Percentiles rank a stretch among this genome's conserved stretches.
Evolutionary conservation across 2,888 invertebrate genomes (phyloP).

Genomic region (Timema podura): DNA sequence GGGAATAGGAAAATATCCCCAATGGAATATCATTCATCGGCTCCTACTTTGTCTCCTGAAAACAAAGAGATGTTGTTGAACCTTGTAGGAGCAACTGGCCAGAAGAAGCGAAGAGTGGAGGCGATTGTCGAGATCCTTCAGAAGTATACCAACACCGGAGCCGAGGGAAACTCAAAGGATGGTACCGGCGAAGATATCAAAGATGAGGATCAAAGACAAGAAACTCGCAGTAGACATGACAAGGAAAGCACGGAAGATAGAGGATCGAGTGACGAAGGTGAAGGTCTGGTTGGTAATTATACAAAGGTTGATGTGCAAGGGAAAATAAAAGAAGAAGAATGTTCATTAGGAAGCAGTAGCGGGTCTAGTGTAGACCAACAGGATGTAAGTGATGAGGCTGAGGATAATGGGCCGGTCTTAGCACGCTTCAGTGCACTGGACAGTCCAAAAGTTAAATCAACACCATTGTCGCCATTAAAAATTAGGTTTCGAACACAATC

Average conservation of each 20-base stretch:
- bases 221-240: too few species aligned
- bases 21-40: too few species aligned
- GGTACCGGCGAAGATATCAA: background rate
- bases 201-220: too few species aligned
- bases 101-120: slow-evolving; percentile 27
- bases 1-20: too few species aligned
- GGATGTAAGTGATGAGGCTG: slow-evolving; percentile 8
- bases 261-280: too few species aligned
- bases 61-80: background rate
- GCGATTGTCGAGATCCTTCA: slow-evolving; percentile 30
- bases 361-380: background rate
- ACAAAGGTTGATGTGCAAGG: background rate
- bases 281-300: too few species aligned
- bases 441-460: slow-evolving; percentile 1
- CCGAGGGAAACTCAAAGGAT: background rate
- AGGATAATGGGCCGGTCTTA: slow-evolving; percentile 17
- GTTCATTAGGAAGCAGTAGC: background rate
- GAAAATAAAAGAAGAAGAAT: background rate
- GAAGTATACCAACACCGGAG: slow-evolving; percentile 16
- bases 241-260: too few species aligned
- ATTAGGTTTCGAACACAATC: slow-evolving; percentile 4
- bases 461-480: background rate
- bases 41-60: background rate
- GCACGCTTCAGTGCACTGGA: slow-evolving; percentile 12
- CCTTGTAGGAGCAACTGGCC: background rate